phyloP scores from a whole-genome alignment of 2,888 invertebrate species.

The Iselma pallidipennis region DNA sequence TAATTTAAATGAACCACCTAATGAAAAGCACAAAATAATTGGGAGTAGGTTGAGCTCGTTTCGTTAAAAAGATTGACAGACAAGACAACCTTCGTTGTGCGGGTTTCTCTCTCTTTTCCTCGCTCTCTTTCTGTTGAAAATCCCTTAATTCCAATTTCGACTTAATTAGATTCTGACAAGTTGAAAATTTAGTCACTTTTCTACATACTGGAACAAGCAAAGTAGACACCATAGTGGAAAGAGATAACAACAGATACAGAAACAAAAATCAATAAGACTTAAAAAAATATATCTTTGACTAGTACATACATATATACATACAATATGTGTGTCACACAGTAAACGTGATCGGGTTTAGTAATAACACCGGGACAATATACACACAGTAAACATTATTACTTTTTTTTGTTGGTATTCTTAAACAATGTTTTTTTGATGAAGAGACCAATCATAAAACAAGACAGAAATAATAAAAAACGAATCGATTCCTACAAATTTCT shows the following conservation, averaged over 20 bases:
- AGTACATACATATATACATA: too few species aligned
- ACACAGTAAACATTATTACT: conserved; percentile 24
- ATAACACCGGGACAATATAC: conserved; percentile 23
- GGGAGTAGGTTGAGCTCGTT: background rate
- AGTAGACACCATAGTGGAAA: background rate
- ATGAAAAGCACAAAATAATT: background rate
- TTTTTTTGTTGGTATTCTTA: too few species aligned
- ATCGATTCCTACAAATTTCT: background rate
- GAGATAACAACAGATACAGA: background rate
- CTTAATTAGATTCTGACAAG: background rate
- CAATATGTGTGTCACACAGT: conserved; percentile 26
- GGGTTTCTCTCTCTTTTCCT: background rate
- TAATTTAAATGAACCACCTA: too few species aligned
- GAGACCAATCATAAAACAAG: conserved; percentile 8
- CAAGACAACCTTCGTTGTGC: background rate
- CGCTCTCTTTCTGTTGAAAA: background rate
- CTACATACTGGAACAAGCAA: background rate
- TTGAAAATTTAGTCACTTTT: background rate
- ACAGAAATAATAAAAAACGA: background rate
- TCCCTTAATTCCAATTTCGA: background rate
- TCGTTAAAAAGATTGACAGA: background rate
- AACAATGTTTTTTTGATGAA: conserved; percentile 32
- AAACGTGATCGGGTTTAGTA: conserved; percentile 15
- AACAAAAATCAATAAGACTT: background rate
- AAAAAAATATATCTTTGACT: too few species aligned